phyloP scores from a whole-genome alignment of 2,888 invertebrate species.

The Ferrisia virgata region DNA sequence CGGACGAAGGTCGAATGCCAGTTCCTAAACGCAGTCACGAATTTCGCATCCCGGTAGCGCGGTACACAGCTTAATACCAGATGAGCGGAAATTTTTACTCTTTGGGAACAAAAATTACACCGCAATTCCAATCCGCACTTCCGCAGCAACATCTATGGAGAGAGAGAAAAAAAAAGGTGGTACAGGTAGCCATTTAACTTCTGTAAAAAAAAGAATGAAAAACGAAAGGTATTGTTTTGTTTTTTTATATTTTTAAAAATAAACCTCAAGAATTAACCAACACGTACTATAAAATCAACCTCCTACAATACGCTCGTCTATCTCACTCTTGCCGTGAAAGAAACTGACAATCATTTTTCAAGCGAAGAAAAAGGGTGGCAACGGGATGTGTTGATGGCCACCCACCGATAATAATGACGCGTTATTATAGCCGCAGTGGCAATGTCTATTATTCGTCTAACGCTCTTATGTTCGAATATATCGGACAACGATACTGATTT shows the following conservation, averaged over 20 bases:
- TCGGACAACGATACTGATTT: background rate
- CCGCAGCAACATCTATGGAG: too few relatives aligned
- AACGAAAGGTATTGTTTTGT: background rate
- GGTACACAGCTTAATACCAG: too few relatives aligned
- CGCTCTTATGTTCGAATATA: background rate
- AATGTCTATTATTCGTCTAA: background rate
- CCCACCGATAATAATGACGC: constrained; percentile 32
- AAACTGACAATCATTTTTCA: constrained; percentile 26
- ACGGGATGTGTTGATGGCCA: constrained; percentile 39
- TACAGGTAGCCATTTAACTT: background rate
- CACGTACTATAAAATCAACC: background rate
- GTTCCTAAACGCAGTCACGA: background rate
- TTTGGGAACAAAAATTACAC: too few relatives aligned
- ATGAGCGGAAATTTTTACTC: too few relatives aligned
- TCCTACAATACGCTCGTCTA: background rate
- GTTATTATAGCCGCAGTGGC: background rate
- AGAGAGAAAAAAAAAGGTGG: too few relatives aligned
- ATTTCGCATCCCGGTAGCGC: background rate
- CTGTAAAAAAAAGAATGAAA: background rate
- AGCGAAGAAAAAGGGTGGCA: background rate
- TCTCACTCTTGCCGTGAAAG: background rate
- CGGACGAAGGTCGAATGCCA: background rate
- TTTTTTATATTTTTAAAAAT: background rate
- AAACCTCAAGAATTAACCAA: background rate
- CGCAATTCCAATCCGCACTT: too few relatives aligned